Percentiles rank a stretch among this genome's conserved stretches.
Evolutionary conservation across 1,140 invertebrate species (phyloP).

Genomic region (Anadara kagoshimensis): DNA sequence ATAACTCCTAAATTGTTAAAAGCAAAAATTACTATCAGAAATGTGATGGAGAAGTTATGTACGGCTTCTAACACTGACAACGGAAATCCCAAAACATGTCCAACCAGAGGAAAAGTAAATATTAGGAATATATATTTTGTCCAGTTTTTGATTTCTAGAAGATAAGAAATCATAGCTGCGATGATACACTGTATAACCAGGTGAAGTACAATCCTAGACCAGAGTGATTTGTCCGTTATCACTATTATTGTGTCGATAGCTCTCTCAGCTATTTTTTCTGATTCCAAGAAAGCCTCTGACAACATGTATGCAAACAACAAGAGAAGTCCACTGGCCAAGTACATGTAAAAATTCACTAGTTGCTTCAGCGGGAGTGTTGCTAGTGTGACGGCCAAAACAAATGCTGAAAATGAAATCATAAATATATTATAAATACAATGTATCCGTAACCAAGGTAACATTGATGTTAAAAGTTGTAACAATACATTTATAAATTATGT

Average conservation of each 20-base stretch:
- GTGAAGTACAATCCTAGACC: conserved; percentile 68
- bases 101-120: conserved; percentile 75
- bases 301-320: conserved; percentile 73
- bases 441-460: not conserved
- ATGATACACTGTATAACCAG: conserved; percentile 73
- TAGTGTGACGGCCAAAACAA: conserved; percentile 75
- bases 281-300: conserved; percentile 74
- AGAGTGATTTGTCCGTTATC: conserved; percentile 49
- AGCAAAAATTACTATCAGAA: conserved; percentile 74
- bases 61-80: conserved; percentile 72
- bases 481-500: not conserved
- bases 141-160: conserved; percentile 75
- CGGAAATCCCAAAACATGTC: conserved; percentile 73
- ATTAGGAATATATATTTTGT: conserved; percentile 70
- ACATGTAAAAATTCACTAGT: conserved; percentile 76
- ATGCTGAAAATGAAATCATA: conserved; percentile 71
- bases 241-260: conserved; percentile 46
- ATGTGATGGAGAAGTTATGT: conserved; percentile 74
- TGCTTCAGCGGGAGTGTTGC: conserved; percentile 75
- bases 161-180: conserved; percentile 71
- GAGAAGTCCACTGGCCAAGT: conserved; percentile 74
- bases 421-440: conserved; percentile 5
- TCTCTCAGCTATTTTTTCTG: conserved; percentile 50
- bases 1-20: conserved; percentile 74
- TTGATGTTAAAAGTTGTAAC: not conserved